Base-by-base conservation (phyloP, 37 sponge, comb jelly and placozoan genomes). In the Beroe ovata region DNA sequence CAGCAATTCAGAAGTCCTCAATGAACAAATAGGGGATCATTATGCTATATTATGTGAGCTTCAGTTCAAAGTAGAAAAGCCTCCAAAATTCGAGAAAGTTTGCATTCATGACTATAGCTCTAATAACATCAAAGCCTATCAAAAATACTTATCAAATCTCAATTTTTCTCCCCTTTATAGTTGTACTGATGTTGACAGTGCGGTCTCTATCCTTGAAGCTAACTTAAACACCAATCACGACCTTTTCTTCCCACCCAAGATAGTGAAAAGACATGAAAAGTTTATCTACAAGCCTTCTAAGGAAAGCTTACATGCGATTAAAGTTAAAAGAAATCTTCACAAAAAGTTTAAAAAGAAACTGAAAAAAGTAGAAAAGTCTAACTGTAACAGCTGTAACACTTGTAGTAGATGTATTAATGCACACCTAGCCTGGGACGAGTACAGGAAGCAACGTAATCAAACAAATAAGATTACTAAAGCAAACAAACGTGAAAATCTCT, bases 31-130 rank as follows among this genome's bases (percentile, higher is more conserved):
- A 28, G 63, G 63, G 4, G 63, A 62, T 25, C 63, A 62, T 25
- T 25, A 20, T 21, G 21, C 19, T 23, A 62, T 62, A 8, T n/a
- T n/a, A 25, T 62, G 8, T 62, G 63, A 62, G 20, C 23, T 62
- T 25, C 29, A 21, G 20, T 62, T 28, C 29, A 62, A 62, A 62
- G 63, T 62, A n/a, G 28, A 21, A 62, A 62, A 62, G 21, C 28
- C 63, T 62, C 63, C 63, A 20, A 62, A 62, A 62, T 62, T 28
- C 20, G 63, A 62, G 21, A 62, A 62, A 62, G 21, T 20, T n/a
- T 14, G 8, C 29, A 62, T 62, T 28, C 23, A 25, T 28, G 29
- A 62, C 29, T 25, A 62, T 25, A 28, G 21, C 63, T 28, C 23
- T 28, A 62, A 62, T 16, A 62, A 62, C 20, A 25, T 62, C 6